Evolutionary conservation across 2,888 invertebrate genomes (phyloP).

Genomic region (Nycteola revayana): DNA sequence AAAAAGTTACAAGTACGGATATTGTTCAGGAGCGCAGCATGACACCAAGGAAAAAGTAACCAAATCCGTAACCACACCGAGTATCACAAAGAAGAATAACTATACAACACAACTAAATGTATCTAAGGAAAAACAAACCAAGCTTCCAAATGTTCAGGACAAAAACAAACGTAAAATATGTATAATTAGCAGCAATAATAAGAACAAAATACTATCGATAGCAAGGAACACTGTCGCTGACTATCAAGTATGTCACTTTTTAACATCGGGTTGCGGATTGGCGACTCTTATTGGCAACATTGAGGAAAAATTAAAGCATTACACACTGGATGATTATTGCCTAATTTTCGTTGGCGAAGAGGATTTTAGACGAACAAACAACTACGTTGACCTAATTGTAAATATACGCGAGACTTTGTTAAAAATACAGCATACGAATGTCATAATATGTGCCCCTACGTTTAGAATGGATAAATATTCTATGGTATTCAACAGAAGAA

Average conservation of each 20-base stretch:
- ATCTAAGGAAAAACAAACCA: not conserved
- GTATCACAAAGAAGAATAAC: not conserved
- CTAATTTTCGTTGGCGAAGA: not conserved
- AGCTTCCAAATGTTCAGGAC: no score
- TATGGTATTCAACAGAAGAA: not conserved
- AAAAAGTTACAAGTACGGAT: not conserved
- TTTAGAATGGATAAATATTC: constrained; percentile 1
- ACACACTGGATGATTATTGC: constrained; percentile 3
- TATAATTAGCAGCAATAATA: constrained; percentile 1
- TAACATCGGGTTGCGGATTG: not conserved
- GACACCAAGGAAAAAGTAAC: no score
- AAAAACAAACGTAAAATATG: not conserved
- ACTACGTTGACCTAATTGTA: constrained; percentile 1
- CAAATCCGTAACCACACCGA: no score
- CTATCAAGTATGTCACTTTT: constrained; percentile 1
- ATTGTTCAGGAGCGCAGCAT: not conserved
- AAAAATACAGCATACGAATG: constrained; percentile 2
- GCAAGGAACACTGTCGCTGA: not conserved
- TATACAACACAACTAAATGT: not conserved
- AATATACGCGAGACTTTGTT: not conserved
- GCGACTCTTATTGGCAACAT: not conserved
- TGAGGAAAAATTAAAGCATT: not conserved
- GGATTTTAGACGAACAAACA: not conserved
- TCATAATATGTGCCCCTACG: constrained; percentile 2
- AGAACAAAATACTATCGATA: constrained; percentile 1